phyloP scores from a whole-genome alignment of 2,113 vertebrate genomes.

The Rhynchomys soricoides region DNA sequence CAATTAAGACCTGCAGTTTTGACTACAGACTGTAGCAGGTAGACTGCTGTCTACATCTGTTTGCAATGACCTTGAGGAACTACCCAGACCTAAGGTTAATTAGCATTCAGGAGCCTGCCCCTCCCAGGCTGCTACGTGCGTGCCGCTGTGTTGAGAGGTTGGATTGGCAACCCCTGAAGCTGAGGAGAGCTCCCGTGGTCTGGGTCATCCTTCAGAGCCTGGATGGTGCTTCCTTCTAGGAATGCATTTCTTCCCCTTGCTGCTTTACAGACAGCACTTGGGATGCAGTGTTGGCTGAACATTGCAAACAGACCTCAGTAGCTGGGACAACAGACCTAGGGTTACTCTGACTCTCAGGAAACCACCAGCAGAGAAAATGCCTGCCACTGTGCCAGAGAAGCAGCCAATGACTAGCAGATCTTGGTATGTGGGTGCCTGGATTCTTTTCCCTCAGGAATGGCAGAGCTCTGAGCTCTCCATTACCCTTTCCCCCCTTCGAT shows the following conservation, averaged over 20 bases:
- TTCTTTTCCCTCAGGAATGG: background rate
- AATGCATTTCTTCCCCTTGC: background rate
- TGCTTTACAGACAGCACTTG: background rate
- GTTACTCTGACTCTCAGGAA: background rate
- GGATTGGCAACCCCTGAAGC: background rate
- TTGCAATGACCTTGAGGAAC: background rate
- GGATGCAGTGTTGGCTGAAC: background rate
- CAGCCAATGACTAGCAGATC: background rate
- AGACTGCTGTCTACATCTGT: background rate
- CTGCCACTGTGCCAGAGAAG: background rate
- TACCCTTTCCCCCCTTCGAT: background rate
- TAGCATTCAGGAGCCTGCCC: background rate
- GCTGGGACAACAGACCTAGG: background rate
- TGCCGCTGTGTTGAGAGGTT: slow-evolving; percentile 15
- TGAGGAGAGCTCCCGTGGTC: background rate
- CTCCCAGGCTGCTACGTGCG: slow-evolving; percentile 33
- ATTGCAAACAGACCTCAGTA: background rate
- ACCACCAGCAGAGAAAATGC: background rate
- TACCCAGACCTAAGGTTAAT: background rate
- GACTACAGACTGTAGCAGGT: background rate
- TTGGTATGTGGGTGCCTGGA: background rate
- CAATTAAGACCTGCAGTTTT: slow-evolving; percentile 24
- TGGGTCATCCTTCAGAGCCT: background rate
- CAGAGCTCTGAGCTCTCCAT: background rate
- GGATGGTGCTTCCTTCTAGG: background rate